These are phyloP conservation scores for Tuberolachnus salignus DNA, from an alignment of 2,888 invertebrate genomes.

Conservation along the genomic window DNA sequence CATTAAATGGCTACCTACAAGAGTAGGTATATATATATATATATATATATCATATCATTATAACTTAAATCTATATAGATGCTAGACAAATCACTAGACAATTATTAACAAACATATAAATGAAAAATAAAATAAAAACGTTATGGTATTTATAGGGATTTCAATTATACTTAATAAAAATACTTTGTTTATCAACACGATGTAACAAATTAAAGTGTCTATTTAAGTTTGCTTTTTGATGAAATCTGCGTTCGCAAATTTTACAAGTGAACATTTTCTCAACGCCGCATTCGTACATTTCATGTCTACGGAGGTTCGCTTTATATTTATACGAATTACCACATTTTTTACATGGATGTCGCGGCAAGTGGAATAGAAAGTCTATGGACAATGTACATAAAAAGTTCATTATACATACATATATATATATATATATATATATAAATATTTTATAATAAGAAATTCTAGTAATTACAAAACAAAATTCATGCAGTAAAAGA, in stretches of 20 bases:
- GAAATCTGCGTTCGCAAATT: constrained; percentile 61
- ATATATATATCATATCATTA: background rate
- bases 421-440: background rate
- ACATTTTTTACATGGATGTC: constrained; percentile 43
- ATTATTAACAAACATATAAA: background rate
- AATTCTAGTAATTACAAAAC: constrained; percentile 12
- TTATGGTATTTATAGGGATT: background rate
- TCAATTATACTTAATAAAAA: background rate
- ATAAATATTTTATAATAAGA: background rate
- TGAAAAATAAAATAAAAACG: background rate
- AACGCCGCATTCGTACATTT: constrained; percentile 63
- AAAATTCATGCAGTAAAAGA: constrained; percentile 21
- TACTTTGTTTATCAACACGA: background rate
- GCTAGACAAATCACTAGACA: background rate
- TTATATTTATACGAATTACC: constrained; percentile 57
- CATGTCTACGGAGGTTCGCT: constrained; percentile 60
- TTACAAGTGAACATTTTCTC: constrained; percentile 62
- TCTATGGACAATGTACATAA: constrained; percentile 16
- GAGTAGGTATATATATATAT: background rate
- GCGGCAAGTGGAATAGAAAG: constrained; percentile 37
- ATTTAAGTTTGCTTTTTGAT: constrained; percentile 59
- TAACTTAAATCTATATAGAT: background rate
- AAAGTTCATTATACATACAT: background rate
- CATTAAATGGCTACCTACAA: no score
- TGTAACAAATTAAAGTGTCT: constrained; percentile 57